A percentile compares a stretch with the other conserved stretches of the same genome.
These are phyloP conservation scores for Coecobrya sp. DNA, from an alignment of 2,888 invertebrate genomes.

Conservation along the genomic window DNA sequence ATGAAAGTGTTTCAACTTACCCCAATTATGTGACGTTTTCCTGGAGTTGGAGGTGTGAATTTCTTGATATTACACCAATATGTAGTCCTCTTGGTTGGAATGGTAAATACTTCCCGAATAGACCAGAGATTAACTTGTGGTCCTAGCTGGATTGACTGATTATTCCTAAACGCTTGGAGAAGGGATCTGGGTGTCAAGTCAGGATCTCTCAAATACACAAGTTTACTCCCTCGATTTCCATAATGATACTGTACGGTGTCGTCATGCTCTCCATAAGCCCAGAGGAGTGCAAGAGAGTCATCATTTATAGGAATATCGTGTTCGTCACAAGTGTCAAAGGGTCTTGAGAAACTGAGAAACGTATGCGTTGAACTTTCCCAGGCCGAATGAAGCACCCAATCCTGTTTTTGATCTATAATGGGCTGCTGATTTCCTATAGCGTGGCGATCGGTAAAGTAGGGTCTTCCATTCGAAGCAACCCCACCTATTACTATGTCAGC, in stretches of 20 bases:
- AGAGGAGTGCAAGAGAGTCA: neutral
- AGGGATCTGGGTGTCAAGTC: constrained; percentile 16
- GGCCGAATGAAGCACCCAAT: constrained; percentile 16
- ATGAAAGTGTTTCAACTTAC: constrained; percentile 11
- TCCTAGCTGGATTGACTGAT: neutral
- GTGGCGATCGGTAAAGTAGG: constrained; percentile 46
- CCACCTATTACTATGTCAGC: constrained; percentile 60
- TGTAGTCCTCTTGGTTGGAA: constrained; percentile 36
- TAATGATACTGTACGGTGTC: constrained; percentile 28
- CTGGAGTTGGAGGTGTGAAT: neutral
- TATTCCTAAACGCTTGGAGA: neutral
- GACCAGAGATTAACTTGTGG: neutral
- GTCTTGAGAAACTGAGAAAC: constrained; percentile 46
- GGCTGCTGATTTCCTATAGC: constrained; percentile 40
- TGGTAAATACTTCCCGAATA: neutral
- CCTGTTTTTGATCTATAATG: constrained; percentile 8
- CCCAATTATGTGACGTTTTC: constrained; percentile 56
- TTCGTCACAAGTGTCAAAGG: constrained; percentile 57
- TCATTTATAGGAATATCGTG: constrained; percentile 46
- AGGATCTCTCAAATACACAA: constrained; percentile 23
- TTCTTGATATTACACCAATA: constrained; percentile 53
- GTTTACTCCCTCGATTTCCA: constrained; percentile 16
- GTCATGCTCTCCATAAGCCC: constrained; percentile 53
- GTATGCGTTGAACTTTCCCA: constrained; percentile 9
- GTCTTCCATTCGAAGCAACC: constrained; percentile 4